phyloP scores from a whole-genome alignment of 1,140 invertebrate genomes.

The Drosophila melanica region DNA sequence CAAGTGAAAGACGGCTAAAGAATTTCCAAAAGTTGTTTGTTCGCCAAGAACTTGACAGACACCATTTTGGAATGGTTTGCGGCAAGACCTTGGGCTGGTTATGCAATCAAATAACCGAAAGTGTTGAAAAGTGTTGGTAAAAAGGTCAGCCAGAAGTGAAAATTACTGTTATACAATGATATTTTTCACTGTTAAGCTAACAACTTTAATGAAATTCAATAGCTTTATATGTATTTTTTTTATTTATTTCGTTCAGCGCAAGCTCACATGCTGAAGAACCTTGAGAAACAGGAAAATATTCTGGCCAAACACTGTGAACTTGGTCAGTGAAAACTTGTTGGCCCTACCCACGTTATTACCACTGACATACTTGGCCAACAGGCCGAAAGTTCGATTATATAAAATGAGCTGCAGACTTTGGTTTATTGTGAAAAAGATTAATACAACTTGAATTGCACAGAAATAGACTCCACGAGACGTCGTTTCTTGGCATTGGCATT shows the following conservation, averaged over 20 bases:
- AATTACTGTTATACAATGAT: no score
- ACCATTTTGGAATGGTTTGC: not conserved
- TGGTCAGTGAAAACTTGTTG: conserved; percentile 11
- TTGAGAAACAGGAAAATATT: not conserved
- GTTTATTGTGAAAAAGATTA: conserved; percentile 28
- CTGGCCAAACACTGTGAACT: not conserved
- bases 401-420: not conserved
- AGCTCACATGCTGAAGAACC: not conserved
- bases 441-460: conserved; percentile 60
- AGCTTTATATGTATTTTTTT: no score
- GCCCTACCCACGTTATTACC: conserved; percentile 2
- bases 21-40: conserved; percentile 19
- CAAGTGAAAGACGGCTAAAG: conserved; percentile 28
- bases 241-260: not conserved
- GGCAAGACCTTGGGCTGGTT: conserved; percentile 14
- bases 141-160: not conserved
- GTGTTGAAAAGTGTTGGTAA: not conserved
- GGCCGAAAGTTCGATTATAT: conserved; percentile 3
- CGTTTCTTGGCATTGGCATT: conserved; percentile 26
- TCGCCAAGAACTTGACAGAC: not conserved
- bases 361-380: conserved; percentile 7
- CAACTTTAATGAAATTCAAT: no score
- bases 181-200: no score
- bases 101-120: conserved; percentile 9
- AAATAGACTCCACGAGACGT: conserved; percentile 41